These are phyloP conservation scores for Hiodon tergisus DNA, from an alignment of 2,113 vertebrate genomes.

Conservation along the genomic window DNA sequence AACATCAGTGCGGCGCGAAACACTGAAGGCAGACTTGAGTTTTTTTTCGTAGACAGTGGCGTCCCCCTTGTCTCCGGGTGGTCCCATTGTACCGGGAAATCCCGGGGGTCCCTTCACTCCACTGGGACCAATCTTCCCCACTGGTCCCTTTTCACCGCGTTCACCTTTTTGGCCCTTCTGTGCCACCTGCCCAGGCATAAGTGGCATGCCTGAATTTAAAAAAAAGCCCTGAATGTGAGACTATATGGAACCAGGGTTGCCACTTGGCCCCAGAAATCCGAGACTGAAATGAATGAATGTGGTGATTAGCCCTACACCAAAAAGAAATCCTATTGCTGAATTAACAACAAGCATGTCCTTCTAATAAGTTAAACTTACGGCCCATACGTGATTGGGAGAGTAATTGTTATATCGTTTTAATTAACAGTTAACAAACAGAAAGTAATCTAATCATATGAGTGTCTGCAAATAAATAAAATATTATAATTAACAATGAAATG, in stretches of 20 bases:
- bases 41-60: slow-evolving; percentile 49
- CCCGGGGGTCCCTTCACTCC: slow-evolving; percentile 40
- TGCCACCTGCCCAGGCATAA: slow-evolving; percentile 25
- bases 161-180: slow-evolving; percentile 63
- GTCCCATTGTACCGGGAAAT: slow-evolving; percentile 14
- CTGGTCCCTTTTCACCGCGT: slow-evolving; percentile 38
- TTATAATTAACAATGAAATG: too few species aligned
- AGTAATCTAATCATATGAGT: too few species aligned
- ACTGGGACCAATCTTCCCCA: slow-evolving; percentile 55
- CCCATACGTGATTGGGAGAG: too few species aligned
- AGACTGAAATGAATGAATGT: too few species aligned
- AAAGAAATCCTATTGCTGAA: too few species aligned
- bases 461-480: too few species aligned
- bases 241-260: neutral
- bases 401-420: too few species aligned
- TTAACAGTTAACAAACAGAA: too few species aligned
- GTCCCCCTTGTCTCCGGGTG: slow-evolving; percentile 31
- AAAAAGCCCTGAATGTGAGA: neutral
- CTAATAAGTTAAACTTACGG: too few species aligned
- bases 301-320: too few species aligned
- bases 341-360: too few species aligned
- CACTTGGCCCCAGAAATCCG: too few species aligned
- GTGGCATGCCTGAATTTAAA: slow-evolving; percentile 51
- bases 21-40: slow-evolving; percentile 66
- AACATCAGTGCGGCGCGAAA: slow-evolving; percentile 42